phyloP scores from a whole-genome alignment of 2,797 vertebrate species.

The Gambelia wislizenii region DNA sequence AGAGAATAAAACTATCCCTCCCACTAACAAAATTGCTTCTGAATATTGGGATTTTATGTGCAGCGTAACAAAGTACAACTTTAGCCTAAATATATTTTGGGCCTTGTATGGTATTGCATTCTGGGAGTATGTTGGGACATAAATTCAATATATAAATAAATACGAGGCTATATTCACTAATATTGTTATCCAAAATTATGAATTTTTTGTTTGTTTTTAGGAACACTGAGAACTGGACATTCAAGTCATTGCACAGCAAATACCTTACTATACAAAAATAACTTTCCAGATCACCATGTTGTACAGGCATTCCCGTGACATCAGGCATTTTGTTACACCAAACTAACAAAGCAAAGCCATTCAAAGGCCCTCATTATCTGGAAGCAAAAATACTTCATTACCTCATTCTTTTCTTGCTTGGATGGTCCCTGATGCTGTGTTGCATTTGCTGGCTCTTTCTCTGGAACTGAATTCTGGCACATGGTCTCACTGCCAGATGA shows the following conservation, averaged over 20 bases:
- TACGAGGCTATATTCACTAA: background rate
- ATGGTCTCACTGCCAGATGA: slow-evolving; percentile 77
- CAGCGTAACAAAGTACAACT: background rate
- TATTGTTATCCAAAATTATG: slow-evolving; percentile 14
- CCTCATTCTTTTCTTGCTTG: slow-evolving; percentile 92
- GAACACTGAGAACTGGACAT: background rate
- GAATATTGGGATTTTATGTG: background rate
- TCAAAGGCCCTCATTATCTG: slow-evolving; percentile 54
- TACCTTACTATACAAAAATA: slow-evolving; percentile 11
- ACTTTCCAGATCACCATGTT: slow-evolving; percentile 34
- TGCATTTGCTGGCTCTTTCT: slow-evolving; percentile 85
- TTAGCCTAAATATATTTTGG: background rate
- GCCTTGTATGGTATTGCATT: background rate
- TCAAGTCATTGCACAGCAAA: background rate
- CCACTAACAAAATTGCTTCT: background rate
- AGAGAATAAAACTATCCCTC: too few species aligned
- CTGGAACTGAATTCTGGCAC: slow-evolving; percentile 82
- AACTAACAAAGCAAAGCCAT: slow-evolving; percentile 28
- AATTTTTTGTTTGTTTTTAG: background rate
- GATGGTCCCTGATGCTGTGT: slow-evolving; percentile 77
- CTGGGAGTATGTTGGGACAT: too few species aligned
- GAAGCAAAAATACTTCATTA: slow-evolving; percentile 66
- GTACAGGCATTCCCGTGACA: slow-evolving; percentile 40
- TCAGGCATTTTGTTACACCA: slow-evolving; percentile 49
- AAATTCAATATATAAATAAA: background rate